These are phyloP conservation scores for Rhyacophila evoluta DNA, from an alignment of 2,888 invertebrate genomes.

Conservation along the genomic window DNA sequence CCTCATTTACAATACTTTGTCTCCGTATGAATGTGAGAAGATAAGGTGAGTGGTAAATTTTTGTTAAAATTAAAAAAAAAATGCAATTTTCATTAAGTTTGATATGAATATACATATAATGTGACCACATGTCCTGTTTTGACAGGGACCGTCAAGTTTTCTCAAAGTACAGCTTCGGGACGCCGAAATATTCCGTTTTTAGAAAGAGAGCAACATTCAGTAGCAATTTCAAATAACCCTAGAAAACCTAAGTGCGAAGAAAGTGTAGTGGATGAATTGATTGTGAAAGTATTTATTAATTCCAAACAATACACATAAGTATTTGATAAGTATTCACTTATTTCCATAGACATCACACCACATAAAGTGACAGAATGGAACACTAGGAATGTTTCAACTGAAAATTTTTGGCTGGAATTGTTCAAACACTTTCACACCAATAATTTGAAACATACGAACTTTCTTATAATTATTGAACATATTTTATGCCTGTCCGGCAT, in stretches of 20 bases:
- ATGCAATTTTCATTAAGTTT: no score
- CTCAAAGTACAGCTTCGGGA: no score
- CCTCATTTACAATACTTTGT: no score
- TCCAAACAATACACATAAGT: slow-evolving; percentile 56
- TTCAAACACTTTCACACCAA: slow-evolving; percentile 54
- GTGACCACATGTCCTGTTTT: no score
- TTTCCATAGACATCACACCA: slow-evolving; percentile 56
- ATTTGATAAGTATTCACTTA: slow-evolving; percentile 57
- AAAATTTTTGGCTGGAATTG: slow-evolving; percentile 57
- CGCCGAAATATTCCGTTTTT: no score
- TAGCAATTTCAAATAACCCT: no score
- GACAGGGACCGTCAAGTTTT: no score
- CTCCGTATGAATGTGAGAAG: no score
- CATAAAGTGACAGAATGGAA: slow-evolving; percentile 57
- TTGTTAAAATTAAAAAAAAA: no score
- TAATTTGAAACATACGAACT: slow-evolving; percentile 53
- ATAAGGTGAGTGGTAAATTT: no score
- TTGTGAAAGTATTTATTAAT: slow-evolving; percentile 56
- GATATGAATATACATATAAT: no score
- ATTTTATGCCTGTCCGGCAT: slow-evolving; percentile 55
- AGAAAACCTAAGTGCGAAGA: slow-evolving; percentile 56
- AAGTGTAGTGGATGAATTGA: slow-evolving; percentile 54
- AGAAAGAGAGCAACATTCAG: no score
- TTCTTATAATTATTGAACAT: slow-evolving; percentile 54
- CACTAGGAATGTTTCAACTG: slow-evolving; percentile 56